Evolutionary conservation across 2,113 vertebrate species (phyloP).

Genomic region (Chunga burmeisteri): DNA sequence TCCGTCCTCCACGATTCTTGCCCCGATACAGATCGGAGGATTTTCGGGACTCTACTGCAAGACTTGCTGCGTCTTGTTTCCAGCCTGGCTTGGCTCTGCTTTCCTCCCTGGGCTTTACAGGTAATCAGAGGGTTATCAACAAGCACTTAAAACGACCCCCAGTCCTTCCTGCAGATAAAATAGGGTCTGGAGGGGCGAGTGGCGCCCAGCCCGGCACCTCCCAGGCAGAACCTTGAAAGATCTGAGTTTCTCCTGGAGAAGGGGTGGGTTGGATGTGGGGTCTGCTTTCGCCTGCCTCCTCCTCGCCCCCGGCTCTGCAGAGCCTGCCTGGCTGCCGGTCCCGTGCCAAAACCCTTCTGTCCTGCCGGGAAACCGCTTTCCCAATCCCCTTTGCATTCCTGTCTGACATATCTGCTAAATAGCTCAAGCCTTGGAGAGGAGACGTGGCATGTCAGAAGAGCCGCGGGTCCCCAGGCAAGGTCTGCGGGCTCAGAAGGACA

Average conservation of each 20-base stretch:
- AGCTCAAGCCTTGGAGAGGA: not conserved
- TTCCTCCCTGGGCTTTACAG: not conserved
- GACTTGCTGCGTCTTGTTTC: constrained; percentile 53
- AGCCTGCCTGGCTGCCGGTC: not conserved
- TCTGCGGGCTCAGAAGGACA: not conserved
- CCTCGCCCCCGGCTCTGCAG: not conserved
- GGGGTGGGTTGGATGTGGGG: not conserved
- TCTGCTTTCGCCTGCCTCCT: not conserved
- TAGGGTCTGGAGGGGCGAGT: not conserved
- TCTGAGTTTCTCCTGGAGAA: not conserved
- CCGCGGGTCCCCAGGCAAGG: not conserved
- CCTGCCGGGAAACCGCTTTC: not conserved
- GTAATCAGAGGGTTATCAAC: not conserved
- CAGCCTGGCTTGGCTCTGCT: not conserved
- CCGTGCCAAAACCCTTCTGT: not conserved
- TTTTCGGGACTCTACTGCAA: constrained; percentile 15
- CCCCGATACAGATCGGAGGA: not conserved
- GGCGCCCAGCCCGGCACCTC: fast-evolving
- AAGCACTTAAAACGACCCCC: not conserved
- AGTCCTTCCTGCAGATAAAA: not conserved
- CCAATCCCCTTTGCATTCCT: not conserved
- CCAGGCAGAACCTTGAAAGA: not conserved
- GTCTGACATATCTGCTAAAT: not conserved
- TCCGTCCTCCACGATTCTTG: not conserved
- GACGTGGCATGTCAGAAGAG: not conserved